Evolutionary conservation across 2,113 vertebrate genomes (phyloP), one percentile per base, ranked within the genome.

Genomic region (Alethe diademata): DNA sequence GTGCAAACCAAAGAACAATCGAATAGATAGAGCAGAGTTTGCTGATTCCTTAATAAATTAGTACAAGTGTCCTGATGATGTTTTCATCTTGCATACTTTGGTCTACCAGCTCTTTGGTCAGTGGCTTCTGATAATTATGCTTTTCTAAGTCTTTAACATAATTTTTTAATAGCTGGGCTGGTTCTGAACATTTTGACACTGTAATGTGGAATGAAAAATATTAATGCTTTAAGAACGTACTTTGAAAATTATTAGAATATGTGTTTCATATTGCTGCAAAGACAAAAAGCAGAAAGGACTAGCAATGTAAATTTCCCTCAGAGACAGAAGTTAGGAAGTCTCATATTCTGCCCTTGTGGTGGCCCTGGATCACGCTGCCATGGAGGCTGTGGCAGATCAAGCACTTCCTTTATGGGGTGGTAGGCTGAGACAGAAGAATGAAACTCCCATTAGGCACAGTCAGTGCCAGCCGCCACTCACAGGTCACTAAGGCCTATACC

Each of bases 341-440:
- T 42, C 18, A 24, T 31, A 19, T 35, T 70, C 42, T 70, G 18
- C 12, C 16, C 14, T 40, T 61, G 35, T 28, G 11, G 31, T 42
- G 47, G 24, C 31, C 10, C n/a, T n/a, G 40, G 26, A 25, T 40
- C 53, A 26, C 23, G 31, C 17, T 60, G 29, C 4, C 24, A 17
- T 11, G 79, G 22, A 42, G 11, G 17, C 33, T 1, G 1, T 26
- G 75, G 33, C 26, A 1, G 5, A 56, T 42, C 8, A 53, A 36
- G 13, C 15, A 29, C 28, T 11, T 14, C 8, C 14, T 82, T 38
- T 42, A 15, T 0, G 0, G 10, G 17, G 2, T 65, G 26, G 4
- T 11, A 8, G 25, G 13, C 8, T 80, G 60, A 64, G 33, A 29
- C 16, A 65, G 50, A 76, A 72, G 4, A 16, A 45, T 35, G 13